Evolutionary conservation across 1,140 invertebrate genomes (phyloP).

Genomic region (Idris sp.): DNA sequence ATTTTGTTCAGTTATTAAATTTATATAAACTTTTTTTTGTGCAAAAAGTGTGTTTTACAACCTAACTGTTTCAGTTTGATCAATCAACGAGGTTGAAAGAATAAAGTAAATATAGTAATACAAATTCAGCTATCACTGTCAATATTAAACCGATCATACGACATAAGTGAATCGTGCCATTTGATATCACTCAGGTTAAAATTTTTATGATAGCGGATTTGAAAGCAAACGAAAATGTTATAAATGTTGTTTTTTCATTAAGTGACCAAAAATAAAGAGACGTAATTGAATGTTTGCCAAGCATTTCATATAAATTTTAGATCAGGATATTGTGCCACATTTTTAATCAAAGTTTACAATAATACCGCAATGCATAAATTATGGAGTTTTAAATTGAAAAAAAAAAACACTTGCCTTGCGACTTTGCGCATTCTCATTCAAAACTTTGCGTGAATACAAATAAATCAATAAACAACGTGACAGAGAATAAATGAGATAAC

Average conservation of each 20-base stretch:
- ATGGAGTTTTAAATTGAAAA: background rate
- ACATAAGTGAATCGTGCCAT: background rate
- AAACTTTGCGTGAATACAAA: conserved; percentile 6
- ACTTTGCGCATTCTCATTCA: no score
- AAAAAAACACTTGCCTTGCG: background rate
- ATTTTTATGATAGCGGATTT: conserved; percentile 2
- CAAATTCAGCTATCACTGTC: conserved; percentile 7
- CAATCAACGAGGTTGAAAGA: background rate
- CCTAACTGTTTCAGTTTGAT: no score
- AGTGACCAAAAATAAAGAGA: conserved; percentile 4
- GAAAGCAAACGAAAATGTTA: conserved; percentile 5
- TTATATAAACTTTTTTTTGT: no score
- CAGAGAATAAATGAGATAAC: conserved; percentile 12
- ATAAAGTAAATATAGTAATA: conserved; percentile 17
- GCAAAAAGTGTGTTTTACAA: no score
- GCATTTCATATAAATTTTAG: background rate
- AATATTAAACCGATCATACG: conserved; percentile 10
- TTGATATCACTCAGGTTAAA: background rate
- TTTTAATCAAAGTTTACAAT: conserved; percentile 7
- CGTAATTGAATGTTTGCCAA: background rate
- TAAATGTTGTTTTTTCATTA: conserved; percentile 42
- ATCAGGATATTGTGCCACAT: conserved; percentile 1
- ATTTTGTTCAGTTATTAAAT: no score
- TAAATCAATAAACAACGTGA: conserved; percentile 12
- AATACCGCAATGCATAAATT: background rate